Evolutionary conservation across 2,888 invertebrate genomes (phyloP), one percentile per base, ranked within the genome.

Genomic region (Ochropleura leucogaster): DNA sequence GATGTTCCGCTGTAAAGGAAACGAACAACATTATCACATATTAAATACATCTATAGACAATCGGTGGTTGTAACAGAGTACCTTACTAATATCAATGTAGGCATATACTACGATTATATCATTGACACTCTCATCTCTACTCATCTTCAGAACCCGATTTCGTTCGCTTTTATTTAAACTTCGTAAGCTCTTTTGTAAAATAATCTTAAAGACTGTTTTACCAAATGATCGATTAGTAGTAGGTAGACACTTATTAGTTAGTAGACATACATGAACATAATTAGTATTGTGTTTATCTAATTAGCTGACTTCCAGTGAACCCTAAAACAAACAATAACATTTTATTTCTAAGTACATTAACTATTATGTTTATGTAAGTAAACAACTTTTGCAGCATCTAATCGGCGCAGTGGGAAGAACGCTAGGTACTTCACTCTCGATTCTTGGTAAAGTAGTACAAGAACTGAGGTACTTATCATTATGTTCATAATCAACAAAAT

Each of bases 1-100:
- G 86, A 82, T 91, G 75, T 62, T 79, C 60, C 72, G 76, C 86
- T 88, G 71, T 65, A 42, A 68, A 74, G 79, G 4, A 65, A 83
- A 57, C 16, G 44, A 42, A 64, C 4, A 76, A 62, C 0, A 16
- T 60, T 18, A 42, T 20, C 9, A 42, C 10, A 40, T n/a, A n/a
- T n/a, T n/a, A n/a, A n/a, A n/a, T 30, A 0, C 8, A 9, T 59
- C 40, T 40, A 40, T 16, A 18, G 12, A 62, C n/a, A n/a, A 44
- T 12, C 12, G 12, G 12, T 44, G 6, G 60, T n/a, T 42, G 42
- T n/a, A 53, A n/a, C 51, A 53, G 51, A 7, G 18, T n/a, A 7
- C 8, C 18, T 51, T n/a, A 53, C 14, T 12, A 59, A 40, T 40
- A 40, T 40, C 16, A 16, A 9, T 59, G 40, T 9, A 59, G 40